Evolutionary conservation across 2,113 vertebrate genomes (phyloP).

Genomic region (Indri indri): DNA sequence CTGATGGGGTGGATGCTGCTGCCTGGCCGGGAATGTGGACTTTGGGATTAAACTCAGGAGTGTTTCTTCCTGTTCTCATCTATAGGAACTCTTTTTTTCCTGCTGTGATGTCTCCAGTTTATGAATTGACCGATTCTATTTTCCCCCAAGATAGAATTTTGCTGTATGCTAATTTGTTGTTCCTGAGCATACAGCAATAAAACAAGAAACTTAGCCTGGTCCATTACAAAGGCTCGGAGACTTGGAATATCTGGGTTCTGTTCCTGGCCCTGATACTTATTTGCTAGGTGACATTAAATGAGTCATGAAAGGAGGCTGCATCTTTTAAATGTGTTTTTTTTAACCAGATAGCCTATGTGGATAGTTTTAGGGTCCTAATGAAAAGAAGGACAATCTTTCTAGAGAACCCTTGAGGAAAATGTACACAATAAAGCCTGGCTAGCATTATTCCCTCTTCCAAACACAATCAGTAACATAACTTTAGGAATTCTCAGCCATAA

Average conservation of each 20-base stretch:
- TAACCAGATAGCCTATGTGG: background rate
- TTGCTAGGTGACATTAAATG: background rate
- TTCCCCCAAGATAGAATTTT: background rate
- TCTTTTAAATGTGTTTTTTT: background rate
- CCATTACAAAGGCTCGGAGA: background rate
- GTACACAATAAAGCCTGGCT: background rate
- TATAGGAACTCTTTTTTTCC: background rate
- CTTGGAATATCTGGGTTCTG: background rate
- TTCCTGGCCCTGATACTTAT: background rate
- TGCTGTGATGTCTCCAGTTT: background rate
- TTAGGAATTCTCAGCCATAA: background rate
- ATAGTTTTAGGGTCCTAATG: background rate
- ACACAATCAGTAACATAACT: background rate
- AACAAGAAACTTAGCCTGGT: background rate
- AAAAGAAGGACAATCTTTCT: background rate
- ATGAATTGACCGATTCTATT: background rate
- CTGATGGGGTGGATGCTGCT: too few species aligned
- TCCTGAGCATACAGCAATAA: background rate
- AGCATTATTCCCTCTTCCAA: background rate
- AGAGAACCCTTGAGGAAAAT: background rate
- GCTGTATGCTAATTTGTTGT: background rate
- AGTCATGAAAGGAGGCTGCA: background rate
- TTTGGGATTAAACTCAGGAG: background rate
- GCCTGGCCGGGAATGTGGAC: background rate
- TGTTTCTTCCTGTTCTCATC: background rate